A percentile compares a stretch with the other conserved stretches of the same genome.
Conservation (phyloP, 2,113 vertebrate genomes). For the Panthera leo region DNA sequence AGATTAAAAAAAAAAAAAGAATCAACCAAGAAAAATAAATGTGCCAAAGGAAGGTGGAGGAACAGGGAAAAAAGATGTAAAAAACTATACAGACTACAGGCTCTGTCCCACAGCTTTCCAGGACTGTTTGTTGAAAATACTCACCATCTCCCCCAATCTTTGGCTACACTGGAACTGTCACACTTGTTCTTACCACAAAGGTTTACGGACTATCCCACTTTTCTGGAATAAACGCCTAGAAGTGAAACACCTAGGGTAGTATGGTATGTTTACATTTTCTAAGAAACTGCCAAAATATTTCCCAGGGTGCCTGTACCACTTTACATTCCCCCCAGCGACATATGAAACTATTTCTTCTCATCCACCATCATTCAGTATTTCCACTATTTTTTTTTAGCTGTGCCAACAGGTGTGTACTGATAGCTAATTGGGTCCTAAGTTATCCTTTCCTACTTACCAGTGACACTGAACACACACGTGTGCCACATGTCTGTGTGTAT, state of each 20-base stretch:
- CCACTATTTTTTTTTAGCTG: neutral
- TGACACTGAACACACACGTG: neutral
- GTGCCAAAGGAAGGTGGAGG: neutral
- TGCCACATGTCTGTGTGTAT: neutral
- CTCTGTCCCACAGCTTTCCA: neutral
- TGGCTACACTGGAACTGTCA: neutral
- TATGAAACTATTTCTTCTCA: neutral
- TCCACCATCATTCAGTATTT: neutral
- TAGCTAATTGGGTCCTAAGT: neutral
- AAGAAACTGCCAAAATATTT: neutral
- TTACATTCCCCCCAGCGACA: neutral
- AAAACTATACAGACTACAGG: neutral
- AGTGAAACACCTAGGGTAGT: neutral
- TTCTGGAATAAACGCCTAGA: neutral
- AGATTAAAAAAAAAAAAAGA: neutral
- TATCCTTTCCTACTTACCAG: neutral
- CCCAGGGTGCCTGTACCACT: neutral
- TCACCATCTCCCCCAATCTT: neutral
- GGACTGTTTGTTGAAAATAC: neutral
- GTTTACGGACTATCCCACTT: neutral
- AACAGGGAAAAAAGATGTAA: neutral
- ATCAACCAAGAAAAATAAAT: slow-evolving; percentile 1
- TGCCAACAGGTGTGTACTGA: neutral
- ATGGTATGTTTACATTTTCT: neutral
- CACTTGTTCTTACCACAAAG: neutral